These are phyloP conservation scores for Yasuhikotakia modesta DNA, from an alignment of 2,797 vertebrate genomes.

Conservation along the genomic window DNA sequence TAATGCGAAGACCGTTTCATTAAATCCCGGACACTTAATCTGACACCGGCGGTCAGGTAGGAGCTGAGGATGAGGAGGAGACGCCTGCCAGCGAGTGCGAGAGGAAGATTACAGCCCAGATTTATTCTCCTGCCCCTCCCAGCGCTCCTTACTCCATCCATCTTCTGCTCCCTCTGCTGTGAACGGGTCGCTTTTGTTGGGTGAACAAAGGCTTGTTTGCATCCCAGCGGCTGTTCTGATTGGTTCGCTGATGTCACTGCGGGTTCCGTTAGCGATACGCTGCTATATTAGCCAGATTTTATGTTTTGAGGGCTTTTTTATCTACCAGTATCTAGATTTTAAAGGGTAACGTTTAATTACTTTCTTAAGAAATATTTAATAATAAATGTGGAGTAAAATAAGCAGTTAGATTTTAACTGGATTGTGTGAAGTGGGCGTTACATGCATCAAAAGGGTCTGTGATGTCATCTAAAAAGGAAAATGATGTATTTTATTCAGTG, in stretches of 20 bases:
- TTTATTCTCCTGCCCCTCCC: conserved; percentile 42
- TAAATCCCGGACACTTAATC: conserved; percentile 81
- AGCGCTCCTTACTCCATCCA: conserved; percentile 38
- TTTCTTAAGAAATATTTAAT: too few relatives aligned
- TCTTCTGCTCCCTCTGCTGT: conserved; percentile 42
- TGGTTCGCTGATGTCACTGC: conserved; percentile 25
- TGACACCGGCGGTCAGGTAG: conserved; percentile 73
- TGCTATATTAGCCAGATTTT: neutral
- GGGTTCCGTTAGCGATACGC: neutral
- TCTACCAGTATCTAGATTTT: neutral
- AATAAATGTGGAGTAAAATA: neutral
- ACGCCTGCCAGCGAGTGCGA: conserved; percentile 12
- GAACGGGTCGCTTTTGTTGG: conserved; percentile 67
- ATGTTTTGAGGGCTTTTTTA: neutral
- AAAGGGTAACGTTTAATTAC: too few relatives aligned
- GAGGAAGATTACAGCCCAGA: conserved; percentile 38
- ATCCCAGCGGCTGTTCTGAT: conserved; percentile 40
- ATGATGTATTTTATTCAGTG: too few relatives aligned
- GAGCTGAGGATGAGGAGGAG: conserved; percentile 55
- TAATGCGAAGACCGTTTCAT: conserved; percentile 83
- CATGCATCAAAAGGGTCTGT: too few relatives aligned
- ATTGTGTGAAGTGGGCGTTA: neutral
- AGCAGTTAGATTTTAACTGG: neutral
- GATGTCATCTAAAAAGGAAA: too few relatives aligned
- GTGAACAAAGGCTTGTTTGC: conserved; percentile 68